Conservation (phyloP, 2,888 invertebrate species). For the Chydorus sphaericus region DNA sequence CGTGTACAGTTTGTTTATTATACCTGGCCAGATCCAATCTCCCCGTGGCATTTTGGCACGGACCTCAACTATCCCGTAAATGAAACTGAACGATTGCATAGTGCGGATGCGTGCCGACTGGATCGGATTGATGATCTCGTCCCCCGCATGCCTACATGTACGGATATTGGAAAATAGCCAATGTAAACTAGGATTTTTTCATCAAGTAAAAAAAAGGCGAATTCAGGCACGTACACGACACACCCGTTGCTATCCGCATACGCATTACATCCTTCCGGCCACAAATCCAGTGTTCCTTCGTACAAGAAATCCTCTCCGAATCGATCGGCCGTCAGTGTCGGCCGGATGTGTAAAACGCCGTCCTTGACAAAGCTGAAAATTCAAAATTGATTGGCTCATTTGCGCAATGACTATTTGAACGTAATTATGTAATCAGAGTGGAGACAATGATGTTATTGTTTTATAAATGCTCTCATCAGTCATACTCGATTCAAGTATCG, state of each 20-base stretch:
- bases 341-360: slow-evolving; percentile 27
- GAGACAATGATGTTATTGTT: too few species aligned
- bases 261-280: slow-evolving; percentile 20
- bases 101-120: slow-evolving; percentile 25
- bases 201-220: too few species aligned
- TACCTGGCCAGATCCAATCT: slow-evolving; percentile 27
- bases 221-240: slow-evolving; percentile 5
- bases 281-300: slow-evolving; percentile 19
- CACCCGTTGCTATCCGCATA: slow-evolving; percentile 21
- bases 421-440: too few species aligned
- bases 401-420: too few species aligned
- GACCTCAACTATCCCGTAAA: slow-evolving; percentile 25
- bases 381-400: too few species aligned
- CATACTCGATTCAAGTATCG: too few species aligned
- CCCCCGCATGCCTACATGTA: slow-evolving; percentile 14
- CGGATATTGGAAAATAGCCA: too few species aligned
- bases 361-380: slow-evolving; percentile 26
- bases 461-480: too few species aligned
- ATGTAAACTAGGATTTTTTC: too few species aligned
- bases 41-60: slow-evolving; percentile 26
- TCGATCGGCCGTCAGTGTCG: slow-evolving; percentile 22
- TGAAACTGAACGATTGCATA: slow-evolving; percentile 21
- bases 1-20: too few species aligned
- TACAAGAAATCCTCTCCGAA: slow-evolving; percentile 20
- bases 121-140: slow-evolving; percentile 23